Evolutionary conservation across 1,140 invertebrate genomes (phyloP).

Genomic region (Copidosoma floridanum): DNA sequence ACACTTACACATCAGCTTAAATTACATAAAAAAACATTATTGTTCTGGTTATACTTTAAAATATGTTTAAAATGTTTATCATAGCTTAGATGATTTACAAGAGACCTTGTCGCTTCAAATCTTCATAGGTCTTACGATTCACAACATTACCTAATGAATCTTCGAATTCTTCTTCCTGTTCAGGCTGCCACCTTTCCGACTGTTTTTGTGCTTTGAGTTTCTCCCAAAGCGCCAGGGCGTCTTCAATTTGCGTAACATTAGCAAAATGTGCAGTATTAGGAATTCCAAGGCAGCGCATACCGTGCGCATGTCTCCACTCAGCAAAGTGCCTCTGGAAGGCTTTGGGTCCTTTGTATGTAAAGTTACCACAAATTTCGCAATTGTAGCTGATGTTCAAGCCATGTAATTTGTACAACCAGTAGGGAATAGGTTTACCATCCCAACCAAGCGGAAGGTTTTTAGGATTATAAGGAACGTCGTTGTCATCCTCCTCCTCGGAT

Average conservation of each 20-base stretch:
- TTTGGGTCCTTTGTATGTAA: slow-evolving; percentile 98
- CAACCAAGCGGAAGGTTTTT: slow-evolving; percentile 98
- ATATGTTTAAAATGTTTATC: too few relatives aligned
- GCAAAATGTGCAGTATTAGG: slow-evolving; percentile 99
- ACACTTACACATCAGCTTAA: too few relatives aligned
- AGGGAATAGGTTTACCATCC: slow-evolving; percentile 99
- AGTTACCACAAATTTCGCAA: slow-evolving; percentile 99
- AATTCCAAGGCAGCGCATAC: slow-evolving; percentile 98
- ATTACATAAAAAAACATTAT: not conserved
- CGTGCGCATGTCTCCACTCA: slow-evolving; percentile 99
- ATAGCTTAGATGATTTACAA: slow-evolving; percentile 65
- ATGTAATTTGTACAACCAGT: slow-evolving; percentile 99
- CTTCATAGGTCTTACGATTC: slow-evolving; percentile 97
- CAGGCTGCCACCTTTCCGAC: slow-evolving; percentile 92
- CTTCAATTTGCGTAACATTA: slow-evolving; percentile 98
- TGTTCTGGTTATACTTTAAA: not conserved
- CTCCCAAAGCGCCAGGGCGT: slow-evolving; percentile 96
- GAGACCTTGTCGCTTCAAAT: slow-evolving; percentile 96
- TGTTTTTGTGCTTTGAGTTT: slow-evolving; percentile 95
- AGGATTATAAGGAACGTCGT: slow-evolving; percentile 97
- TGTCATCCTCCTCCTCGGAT: slow-evolving; percentile 84
- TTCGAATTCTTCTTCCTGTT: slow-evolving; percentile 98
- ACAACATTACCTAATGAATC: slow-evolving; percentile 98
- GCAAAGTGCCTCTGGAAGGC: slow-evolving; percentile 99
- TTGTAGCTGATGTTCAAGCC: slow-evolving; percentile 98